Percentiles rank a stretch among this genome's conserved stretches.
phyloP scores from a whole-genome alignment of 2,888 invertebrate genomes.

The Synanthedon formicaeformis region DNA sequence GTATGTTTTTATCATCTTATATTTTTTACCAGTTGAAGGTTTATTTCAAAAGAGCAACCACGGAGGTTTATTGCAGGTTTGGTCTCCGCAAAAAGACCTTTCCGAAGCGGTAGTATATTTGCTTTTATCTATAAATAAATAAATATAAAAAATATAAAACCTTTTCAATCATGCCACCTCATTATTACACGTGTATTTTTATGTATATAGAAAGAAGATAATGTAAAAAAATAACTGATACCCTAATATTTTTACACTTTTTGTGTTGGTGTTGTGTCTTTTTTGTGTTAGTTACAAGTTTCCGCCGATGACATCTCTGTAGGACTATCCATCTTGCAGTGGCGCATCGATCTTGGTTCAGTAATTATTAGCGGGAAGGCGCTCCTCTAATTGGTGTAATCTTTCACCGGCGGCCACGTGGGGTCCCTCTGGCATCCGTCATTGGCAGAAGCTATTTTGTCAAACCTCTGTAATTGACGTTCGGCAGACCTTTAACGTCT shows the following conservation, averaged over 20 bases:
- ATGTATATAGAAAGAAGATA: too few species aligned
- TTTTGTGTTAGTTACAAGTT: neutral
- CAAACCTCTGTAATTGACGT: constrained; percentile 7
- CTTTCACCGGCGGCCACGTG: constrained; percentile 14
- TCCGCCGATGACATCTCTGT: constrained; percentile 1
- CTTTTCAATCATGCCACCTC: too few species aligned
- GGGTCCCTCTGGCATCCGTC: constrained; percentile 16
- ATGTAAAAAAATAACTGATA: too few species aligned
- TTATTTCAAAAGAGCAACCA: too few species aligned
- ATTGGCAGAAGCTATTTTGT: constrained; percentile 20
- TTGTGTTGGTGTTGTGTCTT: constrained; percentile 6
- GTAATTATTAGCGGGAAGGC: constrained; percentile 19
- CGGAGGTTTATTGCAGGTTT: too few species aligned
- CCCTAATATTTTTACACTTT: neutral
- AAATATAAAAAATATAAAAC: too few species aligned
- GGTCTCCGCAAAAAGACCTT: too few species aligned
- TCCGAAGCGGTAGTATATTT: too few species aligned
- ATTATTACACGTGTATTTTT: too few species aligned
- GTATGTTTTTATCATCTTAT: too few species aligned
- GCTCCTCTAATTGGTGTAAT: constrained; percentile 19
- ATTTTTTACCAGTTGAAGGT: too few species aligned
- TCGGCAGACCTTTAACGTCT: constrained; percentile 1
- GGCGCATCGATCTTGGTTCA: constrained; percentile 24
- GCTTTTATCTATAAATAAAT: too few species aligned
- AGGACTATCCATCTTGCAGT: constrained; percentile 13